Evolutionary conservation across 2,797 vertebrate species (phyloP), one percentile per base, ranked within the genome.

Genomic region (Tadarida brasiliensis): DNA sequence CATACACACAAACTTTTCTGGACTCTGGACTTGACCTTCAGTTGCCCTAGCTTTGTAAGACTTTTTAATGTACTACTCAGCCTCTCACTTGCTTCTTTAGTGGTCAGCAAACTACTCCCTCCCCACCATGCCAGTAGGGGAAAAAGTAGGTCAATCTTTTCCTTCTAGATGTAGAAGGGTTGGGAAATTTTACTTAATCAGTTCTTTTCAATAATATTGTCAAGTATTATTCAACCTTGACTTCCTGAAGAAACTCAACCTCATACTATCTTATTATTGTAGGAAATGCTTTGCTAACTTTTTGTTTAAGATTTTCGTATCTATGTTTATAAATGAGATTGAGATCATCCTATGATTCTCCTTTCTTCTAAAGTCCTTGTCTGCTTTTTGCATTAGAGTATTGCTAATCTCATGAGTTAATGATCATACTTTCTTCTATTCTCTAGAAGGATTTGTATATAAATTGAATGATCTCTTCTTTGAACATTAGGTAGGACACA

Each of bases 161-260:
- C 49, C n/a, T 96, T 91, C 33, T 22, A 7, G 76, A 59, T 59
- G 16, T 74, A n/a, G 57, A 22, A 54, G 20, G 33, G 56, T 33
- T 51, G 49, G 28, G 65, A 77, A 9, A 68, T 84, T 83, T 80
- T 87, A 71, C 33, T 24, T 39, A 54, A 81, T 59, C 16, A 65
- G 26, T 77, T 96, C 51, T 77, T 86, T 92, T 8, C 44, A 87
- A 87, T 67, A 91, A 96, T 86, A 89, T 24, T 71, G n/a, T 89
- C 44, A 65, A 67, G 30, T 80, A 86, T 91, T 54, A 81, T 24
- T 65, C 47, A 80, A 73, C 15, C 11, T 93, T 57, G 24, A 7
- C 73, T 93, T 90, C 80, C 49, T 85, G 30, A 26, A 28, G 57
- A 73, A 90, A 93, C 39, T 11, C 16, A 65, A 71, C 0, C 39